Evolutionary conservation across 2,113 vertebrate species (phyloP).

Genomic region (Ictalurus furcatus): DNA sequence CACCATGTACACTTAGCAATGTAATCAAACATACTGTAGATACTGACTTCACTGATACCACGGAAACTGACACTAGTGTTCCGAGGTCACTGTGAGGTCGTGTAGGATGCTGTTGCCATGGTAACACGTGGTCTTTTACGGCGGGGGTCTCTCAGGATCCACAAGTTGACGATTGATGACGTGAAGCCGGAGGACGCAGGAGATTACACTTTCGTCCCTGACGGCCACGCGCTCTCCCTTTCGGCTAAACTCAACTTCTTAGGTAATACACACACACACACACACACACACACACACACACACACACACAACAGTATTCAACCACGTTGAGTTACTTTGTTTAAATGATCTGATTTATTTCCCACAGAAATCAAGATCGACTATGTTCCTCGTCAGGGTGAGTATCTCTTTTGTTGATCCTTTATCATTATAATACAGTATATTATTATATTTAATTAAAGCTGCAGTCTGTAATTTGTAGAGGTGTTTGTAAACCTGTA

Average conservation of each 20-base stretch:
- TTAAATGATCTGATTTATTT: conserved; percentile 26
- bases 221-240: conserved; percentile 82
- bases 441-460: neutral
- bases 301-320: neutral
- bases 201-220: conserved; percentile 87
- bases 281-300: neutral
- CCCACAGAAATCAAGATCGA: conserved; percentile 88
- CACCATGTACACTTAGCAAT: too few relatives aligned
- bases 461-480: neutral
- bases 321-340: neutral
- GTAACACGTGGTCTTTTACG: conserved; percentile 54
- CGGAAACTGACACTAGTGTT: conserved; percentile 42
- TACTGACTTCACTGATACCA: neutral
- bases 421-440: neutral
- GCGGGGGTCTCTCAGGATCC: conserved; percentile 69
- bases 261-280: conserved; percentile 66
- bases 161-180: conserved; percentile 84
- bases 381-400: conserved; percentile 86
- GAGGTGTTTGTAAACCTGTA: neutral
- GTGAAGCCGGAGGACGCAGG: conserved; percentile 82
- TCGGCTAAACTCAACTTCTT: conserved; percentile 91
- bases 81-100: neutral
- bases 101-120: conserved; percentile 39
- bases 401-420: conserved; percentile 25
- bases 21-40: neutral